A percentile compares a stretch with the other conserved stretches of the same genome.
phyloP scores from a whole-genome alignment of 2,113 vertebrate species.

The Tragelaphus scriptus region DNA sequence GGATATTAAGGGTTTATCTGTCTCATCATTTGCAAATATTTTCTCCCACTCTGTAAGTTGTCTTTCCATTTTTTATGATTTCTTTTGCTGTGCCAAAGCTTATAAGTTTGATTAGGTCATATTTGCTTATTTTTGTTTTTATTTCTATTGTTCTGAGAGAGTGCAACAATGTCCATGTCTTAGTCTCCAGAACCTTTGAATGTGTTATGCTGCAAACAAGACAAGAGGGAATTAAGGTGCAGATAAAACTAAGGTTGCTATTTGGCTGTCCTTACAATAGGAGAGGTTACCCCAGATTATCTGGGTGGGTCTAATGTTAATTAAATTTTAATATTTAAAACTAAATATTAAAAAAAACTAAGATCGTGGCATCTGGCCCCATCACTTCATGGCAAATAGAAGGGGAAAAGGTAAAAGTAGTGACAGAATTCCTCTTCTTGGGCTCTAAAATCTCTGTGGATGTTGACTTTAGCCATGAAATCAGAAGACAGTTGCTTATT shows the following conservation, averaged over 20 bases:
- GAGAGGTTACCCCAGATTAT: background rate
- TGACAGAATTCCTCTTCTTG: background rate
- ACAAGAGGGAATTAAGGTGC: too few relatives aligned
- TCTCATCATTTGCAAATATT: background rate
- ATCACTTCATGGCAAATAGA: background rate
- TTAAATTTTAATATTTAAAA: background rate
- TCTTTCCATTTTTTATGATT: background rate
- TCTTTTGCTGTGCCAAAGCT: background rate
- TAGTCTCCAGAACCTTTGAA: background rate
- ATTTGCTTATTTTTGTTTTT: background rate
- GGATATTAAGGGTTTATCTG: background rate
- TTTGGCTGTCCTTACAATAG: background rate
- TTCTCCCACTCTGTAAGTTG: background rate
- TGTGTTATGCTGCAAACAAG: background rate
- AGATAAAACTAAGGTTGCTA: background rate
- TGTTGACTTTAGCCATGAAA: background rate
- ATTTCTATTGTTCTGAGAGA: background rate
- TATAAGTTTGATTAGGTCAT: background rate
- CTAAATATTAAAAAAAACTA: background rate
- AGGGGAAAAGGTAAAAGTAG: background rate
- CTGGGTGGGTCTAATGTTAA: background rate
- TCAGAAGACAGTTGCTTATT: background rate
- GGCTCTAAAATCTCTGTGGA: background rate
- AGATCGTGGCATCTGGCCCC: background rate
- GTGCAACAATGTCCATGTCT: background rate